Evolutionary conservation across 2,113 vertebrate species (phyloP).

Genomic region (Argyrosomus japonicus): DNA sequence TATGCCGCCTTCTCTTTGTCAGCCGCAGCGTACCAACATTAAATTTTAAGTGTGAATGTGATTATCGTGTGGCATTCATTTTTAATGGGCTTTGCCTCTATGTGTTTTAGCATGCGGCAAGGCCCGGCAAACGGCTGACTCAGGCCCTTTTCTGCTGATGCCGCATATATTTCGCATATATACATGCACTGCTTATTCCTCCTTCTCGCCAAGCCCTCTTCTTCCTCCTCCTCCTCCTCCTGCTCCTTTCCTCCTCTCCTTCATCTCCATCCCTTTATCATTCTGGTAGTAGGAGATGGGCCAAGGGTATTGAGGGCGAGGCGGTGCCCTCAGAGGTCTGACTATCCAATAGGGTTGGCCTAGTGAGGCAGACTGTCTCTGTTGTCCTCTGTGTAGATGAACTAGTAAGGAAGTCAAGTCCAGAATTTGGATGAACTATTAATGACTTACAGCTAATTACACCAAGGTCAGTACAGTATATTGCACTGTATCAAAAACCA

Average conservation of each 20-base stretch:
- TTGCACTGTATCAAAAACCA: slow-evolving; percentile 25
- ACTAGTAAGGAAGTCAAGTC: slow-evolving; percentile 13
- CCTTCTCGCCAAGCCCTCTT: slow-evolving; percentile 59
- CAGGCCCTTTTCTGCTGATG: slow-evolving; percentile 85
- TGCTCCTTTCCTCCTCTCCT: slow-evolving; percentile 48
- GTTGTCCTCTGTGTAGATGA: slow-evolving; percentile 53
- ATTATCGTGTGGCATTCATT: slow-evolving; percentile 88
- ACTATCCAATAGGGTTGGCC: slow-evolving; percentile 57
- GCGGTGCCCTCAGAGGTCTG: slow-evolving; percentile 61
- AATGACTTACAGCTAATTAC: slow-evolving; percentile 51
- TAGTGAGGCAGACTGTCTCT: slow-evolving; percentile 32
- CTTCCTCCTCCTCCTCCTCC: slow-evolving; percentile 49
- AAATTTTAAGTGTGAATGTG: slow-evolving; percentile 89
- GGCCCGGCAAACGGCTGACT: slow-evolving; percentile 82
- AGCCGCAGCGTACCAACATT: slow-evolving; percentile 80
- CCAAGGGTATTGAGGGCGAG: slow-evolving; percentile 68
- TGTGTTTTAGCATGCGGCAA: slow-evolving; percentile 87
- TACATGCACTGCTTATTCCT: slow-evolving; percentile 83
- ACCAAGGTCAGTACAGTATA: slow-evolving; percentile 8
- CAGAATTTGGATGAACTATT: slow-evolving; percentile 65
- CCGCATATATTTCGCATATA: slow-evolving; percentile 85
- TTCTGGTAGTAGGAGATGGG: slow-evolving; percentile 57
- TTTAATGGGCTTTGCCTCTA: slow-evolving; percentile 88
- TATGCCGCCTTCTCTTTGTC: slow-evolving; percentile 79
- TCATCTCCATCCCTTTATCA: slow-evolving; percentile 73